Conservation (phyloP, 2,113 vertebrate genomes). For the Sitta europaea region DNA sequence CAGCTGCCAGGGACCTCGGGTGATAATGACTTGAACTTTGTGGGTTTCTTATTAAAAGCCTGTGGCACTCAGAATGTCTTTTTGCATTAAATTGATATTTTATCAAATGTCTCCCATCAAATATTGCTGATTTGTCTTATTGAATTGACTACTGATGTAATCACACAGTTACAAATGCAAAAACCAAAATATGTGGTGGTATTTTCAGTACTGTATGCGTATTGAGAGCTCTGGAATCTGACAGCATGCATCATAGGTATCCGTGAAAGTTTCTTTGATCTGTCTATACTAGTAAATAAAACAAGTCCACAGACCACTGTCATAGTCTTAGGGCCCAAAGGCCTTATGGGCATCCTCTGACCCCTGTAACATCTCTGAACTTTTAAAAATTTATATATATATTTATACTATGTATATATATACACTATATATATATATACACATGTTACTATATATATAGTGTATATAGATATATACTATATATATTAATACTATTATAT, state of each 20-base stretch:
- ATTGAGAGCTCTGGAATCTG: not conserved
- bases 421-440: too few relatives aligned
- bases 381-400: not conserved
- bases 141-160: not conserved
- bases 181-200: not conserved
- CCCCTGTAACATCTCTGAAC: not conserved
- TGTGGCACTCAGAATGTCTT: not conserved
- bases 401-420: too few relatives aligned
- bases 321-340: not conserved
- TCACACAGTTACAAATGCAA: not conserved
- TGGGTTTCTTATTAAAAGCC: not conserved
- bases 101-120: not conserved
- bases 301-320: not conserved
- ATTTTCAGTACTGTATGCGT: not conserved
- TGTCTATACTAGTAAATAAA: not conserved
- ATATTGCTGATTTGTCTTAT: not conserved
- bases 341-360: not conserved
- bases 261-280: not conserved
- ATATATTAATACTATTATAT: not conserved
- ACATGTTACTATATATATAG: too few relatives aligned
- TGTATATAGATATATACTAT: too few relatives aligned
- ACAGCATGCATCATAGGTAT: fast-evolving
- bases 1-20: not conserved
- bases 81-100: not conserved
- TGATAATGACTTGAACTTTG: not conserved